Percentiles rank a stretch among this genome's conserved stretches.
phyloP scores from a whole-genome alignment of 2,113 vertebrate genomes.

The Ctenomys sociabilis region DNA sequence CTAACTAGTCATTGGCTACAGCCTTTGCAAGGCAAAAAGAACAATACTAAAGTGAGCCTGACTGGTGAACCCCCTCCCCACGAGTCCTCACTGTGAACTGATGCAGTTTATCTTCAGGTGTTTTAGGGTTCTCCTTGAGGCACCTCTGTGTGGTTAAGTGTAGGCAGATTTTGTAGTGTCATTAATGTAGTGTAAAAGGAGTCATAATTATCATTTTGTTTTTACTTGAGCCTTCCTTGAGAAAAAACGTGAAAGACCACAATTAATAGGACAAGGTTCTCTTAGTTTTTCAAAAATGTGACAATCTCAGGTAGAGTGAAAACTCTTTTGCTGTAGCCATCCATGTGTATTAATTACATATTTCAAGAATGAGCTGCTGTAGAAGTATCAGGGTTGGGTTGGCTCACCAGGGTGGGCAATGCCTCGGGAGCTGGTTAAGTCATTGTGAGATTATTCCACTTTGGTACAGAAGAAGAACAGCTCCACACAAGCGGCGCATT shows the following conservation, averaged over 20 bases:
- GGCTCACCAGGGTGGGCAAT: background rate
- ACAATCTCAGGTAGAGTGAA: background rate
- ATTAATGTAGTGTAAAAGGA: background rate
- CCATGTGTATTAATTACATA: background rate
- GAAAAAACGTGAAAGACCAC: background rate
- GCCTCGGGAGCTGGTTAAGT: slow-evolving; percentile 27
- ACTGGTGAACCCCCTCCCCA: too few relatives aligned
- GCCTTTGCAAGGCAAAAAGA: background rate
- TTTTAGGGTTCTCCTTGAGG: background rate
- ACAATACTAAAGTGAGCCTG: background rate
- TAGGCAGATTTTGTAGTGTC: background rate
- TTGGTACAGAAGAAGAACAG: background rate
- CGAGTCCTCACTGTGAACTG: background rate
- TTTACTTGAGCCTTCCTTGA: background rate
- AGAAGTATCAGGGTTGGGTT: background rate
- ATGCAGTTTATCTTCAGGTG: background rate
- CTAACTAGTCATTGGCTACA: background rate
- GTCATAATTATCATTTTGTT: background rate
- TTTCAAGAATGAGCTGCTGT: background rate
- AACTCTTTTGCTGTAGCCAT: slow-evolving; percentile 39
- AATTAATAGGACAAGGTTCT: background rate
- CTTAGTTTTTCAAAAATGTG: slow-evolving; percentile 20
- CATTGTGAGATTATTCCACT: background rate
- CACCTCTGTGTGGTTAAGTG: background rate
- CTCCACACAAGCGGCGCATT: background rate